Base-by-base conservation (phyloP, 2,888 invertebrate species). In the Pyrochroa serraticornis region DNA sequence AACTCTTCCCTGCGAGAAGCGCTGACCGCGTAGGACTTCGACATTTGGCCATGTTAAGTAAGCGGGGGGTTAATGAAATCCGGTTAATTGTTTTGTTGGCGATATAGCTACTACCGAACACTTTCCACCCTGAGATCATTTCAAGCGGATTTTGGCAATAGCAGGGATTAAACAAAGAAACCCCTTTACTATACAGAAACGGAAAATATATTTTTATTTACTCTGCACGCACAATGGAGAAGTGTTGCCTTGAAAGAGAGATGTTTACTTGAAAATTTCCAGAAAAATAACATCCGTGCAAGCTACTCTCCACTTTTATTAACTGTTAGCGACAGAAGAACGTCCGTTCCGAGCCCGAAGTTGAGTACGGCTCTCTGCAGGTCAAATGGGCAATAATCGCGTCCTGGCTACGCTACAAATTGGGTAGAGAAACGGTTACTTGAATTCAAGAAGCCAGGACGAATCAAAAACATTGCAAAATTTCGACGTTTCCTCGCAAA, bases 271-370 rank as follows among this genome's bases (percentile, higher is more conserved):
- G 44, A 44, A 52, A 52, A 38, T 52, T 52, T 52, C 44, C 10
- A 33, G 38, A 52, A 52, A 50, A 52, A 52, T 51, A 52, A 44
- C 52, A 45, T 44, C 14, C 37, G 32, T 38, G 52, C 10, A 44
- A 52, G 44, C 37, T 52, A 41, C 44, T 42, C 31, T 37, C 22
- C 39, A 45, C 32, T 46, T 46, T 54, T 47, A 54, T 46, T 42
- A 54, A 54, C 54, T 46, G 41, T 54, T 54, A 54, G 54, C 43
- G 35, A 54, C 46, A 54, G 47, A 39, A 54, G 42, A 47, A 41
- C 36, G 39, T 46, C 45, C 46, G 46, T 22, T 13, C 22, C 43
- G 53, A 46, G 41, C 42, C 41, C 38, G 22, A 33, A 41, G 41
- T 54, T 42, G 42, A 53, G 41, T 35, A 54, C 9, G 43, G 12